These are phyloP conservation scores for Cyprinodon variegatus DNA, from an alignment of 2,113 vertebrate genomes.

Conservation along the genomic window DNA sequence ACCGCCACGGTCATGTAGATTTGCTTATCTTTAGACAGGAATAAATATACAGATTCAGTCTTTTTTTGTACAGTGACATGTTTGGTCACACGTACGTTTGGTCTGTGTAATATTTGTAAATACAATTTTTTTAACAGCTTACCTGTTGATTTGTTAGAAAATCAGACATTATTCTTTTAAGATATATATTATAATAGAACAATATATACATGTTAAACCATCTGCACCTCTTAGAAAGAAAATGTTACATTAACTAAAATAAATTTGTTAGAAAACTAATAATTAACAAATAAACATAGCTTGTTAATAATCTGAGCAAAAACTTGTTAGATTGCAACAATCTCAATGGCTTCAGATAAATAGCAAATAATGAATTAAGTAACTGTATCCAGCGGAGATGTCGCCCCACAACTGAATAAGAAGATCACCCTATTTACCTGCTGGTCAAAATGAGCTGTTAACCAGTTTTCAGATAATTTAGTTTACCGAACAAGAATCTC, in stretches of 20 bases:
- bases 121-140: background rate
- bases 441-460: background rate
- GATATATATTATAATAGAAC: background rate
- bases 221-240: background rate
- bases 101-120: background rate
- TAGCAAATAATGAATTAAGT: background rate
- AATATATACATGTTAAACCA: background rate
- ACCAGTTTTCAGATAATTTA: too few species aligned
- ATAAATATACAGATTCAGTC: background rate
- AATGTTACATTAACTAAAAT: background rate
- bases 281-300: too few species aligned
- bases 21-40: slow-evolving; percentile 85
- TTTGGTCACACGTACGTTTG: too few species aligned
- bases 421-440: background rate
- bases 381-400: background rate
- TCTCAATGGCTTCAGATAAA: background rate
- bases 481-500: background rate
- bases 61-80: too few species aligned
- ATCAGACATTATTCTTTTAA: background rate
- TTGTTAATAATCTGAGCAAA: too few species aligned
- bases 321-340: too few species aligned
- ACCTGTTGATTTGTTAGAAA: background rate
- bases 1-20: slow-evolving; percentile 96
- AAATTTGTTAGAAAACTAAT: too few species aligned
- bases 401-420: background rate